These are phyloP conservation scores for Scyliorhinus canicula DNA, from an alignment of 2,797 vertebrate genomes.

Conservation along the genomic window DNA sequence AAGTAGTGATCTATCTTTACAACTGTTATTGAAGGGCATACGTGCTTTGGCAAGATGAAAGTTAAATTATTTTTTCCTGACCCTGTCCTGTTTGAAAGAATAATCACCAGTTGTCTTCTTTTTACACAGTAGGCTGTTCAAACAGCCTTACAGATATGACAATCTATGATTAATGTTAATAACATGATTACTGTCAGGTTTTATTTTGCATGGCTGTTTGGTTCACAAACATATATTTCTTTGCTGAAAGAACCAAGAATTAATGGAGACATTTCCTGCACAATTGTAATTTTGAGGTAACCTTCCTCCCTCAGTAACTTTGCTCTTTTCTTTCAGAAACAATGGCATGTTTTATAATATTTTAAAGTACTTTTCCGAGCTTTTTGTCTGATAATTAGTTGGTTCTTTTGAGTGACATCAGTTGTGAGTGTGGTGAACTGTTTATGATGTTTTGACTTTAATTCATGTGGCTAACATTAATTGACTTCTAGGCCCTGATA, in stretches of 20 bases:
- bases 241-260: neutral
- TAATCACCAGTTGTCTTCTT: slow-evolving; percentile 32
- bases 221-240: slow-evolving; percentile 12
- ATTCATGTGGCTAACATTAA: neutral
- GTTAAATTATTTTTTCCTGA: slow-evolving; percentile 28
- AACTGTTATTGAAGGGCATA: neutral
- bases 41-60: slow-evolving; percentile 2
- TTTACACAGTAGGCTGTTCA: slow-evolving; percentile 15
- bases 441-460: neutral
- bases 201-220: neutral
- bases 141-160: slow-evolving; percentile 21
- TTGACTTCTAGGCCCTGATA: neutral
- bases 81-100: slow-evolving; percentile 21
- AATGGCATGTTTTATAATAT: neutral
- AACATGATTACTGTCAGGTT: slow-evolving; percentile 33
- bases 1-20: neutral
- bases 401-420: neutral
- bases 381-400: neutral
- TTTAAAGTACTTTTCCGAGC: neutral
- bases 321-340: neutral
- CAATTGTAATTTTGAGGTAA: neutral
- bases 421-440: neutral
- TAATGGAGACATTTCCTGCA: neutral
- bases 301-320: neutral
- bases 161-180: slow-evolving; percentile 38